Conservation (phyloP, 2,113 vertebrate species). For the Zosterops japonicus region DNA sequence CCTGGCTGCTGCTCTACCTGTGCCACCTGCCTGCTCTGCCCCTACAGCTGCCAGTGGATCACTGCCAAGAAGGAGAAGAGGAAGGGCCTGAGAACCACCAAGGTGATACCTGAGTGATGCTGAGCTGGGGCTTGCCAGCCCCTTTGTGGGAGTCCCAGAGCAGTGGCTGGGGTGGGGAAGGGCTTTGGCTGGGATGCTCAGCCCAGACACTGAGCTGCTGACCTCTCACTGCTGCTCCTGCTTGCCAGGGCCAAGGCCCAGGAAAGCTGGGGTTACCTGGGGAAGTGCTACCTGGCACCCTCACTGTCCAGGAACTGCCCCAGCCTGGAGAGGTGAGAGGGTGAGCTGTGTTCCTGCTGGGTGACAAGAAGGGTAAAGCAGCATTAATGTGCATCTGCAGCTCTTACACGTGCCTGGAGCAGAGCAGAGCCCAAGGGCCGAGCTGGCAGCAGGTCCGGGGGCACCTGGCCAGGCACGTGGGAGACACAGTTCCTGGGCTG, state of each 20-base stretch:
- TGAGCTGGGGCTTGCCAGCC: neutral
- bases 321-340: neutral
- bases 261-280: neutral
- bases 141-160: neutral
- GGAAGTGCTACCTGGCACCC: neutral
- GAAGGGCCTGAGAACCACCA: slow-evolving; percentile 59
- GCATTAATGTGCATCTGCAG: rapidly evolving
- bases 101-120: slow-evolving; percentile 51
- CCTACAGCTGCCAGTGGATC: slow-evolving; percentile 77
- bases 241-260: neutral
- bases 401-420: neutral
- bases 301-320: neutral
- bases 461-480: neutral
- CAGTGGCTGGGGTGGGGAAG: neutral
- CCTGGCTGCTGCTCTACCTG: slow-evolving; percentile 27
- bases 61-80: slow-evolving; percentile 49
- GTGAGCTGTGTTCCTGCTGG: neutral
- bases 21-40: slow-evolving; percentile 67
- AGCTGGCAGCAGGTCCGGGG: neutral
- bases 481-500: neutral
- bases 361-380: neutral
- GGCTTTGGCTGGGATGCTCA: neutral
- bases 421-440: neutral
- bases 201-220: neutral
- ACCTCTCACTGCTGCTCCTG: neutral